phyloP scores from a whole-genome alignment of 2,113 vertebrate species.

The Opisthocomus hoazin region DNA sequence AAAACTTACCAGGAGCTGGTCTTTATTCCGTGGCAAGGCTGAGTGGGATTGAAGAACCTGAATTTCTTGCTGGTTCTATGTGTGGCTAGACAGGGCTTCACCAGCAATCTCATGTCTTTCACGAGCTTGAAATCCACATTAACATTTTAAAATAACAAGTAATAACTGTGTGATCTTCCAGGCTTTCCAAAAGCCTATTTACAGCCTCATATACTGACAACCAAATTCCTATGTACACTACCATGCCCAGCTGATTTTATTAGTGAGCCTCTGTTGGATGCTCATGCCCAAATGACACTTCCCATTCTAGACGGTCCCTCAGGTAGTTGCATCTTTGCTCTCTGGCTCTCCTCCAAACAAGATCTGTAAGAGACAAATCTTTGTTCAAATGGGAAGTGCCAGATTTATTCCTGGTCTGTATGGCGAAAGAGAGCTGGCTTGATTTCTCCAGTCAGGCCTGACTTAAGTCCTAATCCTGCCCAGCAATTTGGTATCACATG shows the following conservation, averaged over 20 bases:
- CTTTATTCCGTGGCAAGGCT: conserved; percentile 7
- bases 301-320: neutral
- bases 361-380: neutral
- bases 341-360: neutral
- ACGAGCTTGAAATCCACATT: conserved; percentile 2
- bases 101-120: conserved; percentile 6
- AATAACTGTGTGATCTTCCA: neutral
- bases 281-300: neutral
- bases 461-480: neutral
- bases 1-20: conserved; percentile 19
- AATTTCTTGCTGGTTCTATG: conserved; percentile 42
- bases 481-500: neutral
- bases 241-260: neutral
- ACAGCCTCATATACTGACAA: neutral
- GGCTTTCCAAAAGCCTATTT: conserved; percentile 23
- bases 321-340: neutral
- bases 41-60: conserved; percentile 39
- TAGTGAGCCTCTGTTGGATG: neutral
- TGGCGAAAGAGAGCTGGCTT: neutral
- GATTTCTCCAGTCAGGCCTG: neutral
- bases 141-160: conserved; percentile 21
- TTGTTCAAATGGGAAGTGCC: neutral
- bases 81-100: conserved; percentile 28
- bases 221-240: neutral
- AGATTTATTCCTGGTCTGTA: neutral